phyloP scores from a whole-genome alignment of 1,140 invertebrate genomes.

The Euborellia annulipes region DNA sequence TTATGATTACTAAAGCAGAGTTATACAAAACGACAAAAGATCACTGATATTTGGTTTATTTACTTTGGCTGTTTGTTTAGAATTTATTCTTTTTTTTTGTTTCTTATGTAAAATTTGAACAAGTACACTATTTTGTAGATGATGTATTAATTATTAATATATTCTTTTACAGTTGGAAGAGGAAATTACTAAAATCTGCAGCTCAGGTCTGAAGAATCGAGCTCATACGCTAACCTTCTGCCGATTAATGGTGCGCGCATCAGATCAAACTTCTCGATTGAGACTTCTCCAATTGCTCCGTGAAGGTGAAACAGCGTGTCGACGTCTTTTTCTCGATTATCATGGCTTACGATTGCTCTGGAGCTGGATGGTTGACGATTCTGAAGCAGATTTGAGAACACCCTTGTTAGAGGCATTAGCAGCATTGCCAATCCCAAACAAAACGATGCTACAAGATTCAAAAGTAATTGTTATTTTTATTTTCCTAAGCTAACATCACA shows the following conservation, averaged over 20 bases:
- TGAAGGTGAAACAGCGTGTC: conserved; percentile 59
- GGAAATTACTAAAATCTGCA: conserved; percentile 54
- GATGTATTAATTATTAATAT: no score
- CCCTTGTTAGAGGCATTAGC: conserved; percentile 63
- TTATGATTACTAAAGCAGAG: no score
- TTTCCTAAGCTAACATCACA: no score
- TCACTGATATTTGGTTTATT: no score
- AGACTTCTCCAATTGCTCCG: conserved; percentile 43
- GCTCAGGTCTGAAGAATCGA: conserved; percentile 69
- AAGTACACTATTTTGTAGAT: conserved; percentile 11
- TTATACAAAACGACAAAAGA: no score
- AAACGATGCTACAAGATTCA: conserved; percentile 81
- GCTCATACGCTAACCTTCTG: conserved; percentile 74
- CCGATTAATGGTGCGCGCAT: conserved; percentile 80
- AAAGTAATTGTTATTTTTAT: no score
- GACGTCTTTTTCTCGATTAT: conserved; percentile 84
- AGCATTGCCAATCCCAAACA: conserved; percentile 78
- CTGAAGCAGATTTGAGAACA: no score
- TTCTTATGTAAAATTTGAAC: conserved; percentile 15
- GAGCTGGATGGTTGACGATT: conserved; percentile 75
- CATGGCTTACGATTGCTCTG: conserved; percentile 79
- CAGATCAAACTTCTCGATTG: conserved; percentile 54
- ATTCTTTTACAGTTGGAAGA: conserved; percentile 48
- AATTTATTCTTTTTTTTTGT: conserved; percentile 11
- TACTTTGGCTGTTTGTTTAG: no score